Evolutionary conservation across 2,888 invertebrate genomes (phyloP).

Genomic region (Epistrophella euchroma): DNA sequence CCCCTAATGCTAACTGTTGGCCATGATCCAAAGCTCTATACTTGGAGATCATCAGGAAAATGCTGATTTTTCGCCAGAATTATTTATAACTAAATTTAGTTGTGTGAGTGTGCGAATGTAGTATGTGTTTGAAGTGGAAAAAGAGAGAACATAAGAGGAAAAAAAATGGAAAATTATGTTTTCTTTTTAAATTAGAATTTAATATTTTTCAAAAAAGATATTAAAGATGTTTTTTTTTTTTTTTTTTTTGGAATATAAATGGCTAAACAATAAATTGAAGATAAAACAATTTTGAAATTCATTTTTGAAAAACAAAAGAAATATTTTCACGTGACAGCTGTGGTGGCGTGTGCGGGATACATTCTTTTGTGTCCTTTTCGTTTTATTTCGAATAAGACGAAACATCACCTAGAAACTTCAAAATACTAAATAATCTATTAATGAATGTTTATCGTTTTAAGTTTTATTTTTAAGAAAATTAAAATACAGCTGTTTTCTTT

Average conservation of each 20-base stretch:
- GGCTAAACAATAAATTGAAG: conserved; percentile 38
- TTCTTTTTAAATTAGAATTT: conserved; percentile 8
- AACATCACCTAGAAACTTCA: conserved; percentile 23
- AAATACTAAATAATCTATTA: conserved; percentile 5
- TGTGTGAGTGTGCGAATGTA: conserved; percentile 67
- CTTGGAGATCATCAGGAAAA: conserved; percentile 89
- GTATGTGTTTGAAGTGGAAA: conserved; percentile 65
- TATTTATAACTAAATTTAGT: conserved; percentile 81
- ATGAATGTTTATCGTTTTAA: neutral
- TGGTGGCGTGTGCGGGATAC: conserved; percentile 60
- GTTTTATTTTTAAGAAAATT: neutral
- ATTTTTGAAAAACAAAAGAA: conserved; percentile 36
- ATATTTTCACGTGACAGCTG: conserved; percentile 61
- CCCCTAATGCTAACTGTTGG: conserved; percentile 85
- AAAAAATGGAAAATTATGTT: conserved; percentile 31
- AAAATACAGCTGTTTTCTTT: neutral
- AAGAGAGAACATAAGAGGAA: conserved; percentile 4
- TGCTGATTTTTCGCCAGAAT: conserved; percentile 84
- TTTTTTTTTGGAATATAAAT: conserved; percentile 13
- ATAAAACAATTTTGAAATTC: conserved; percentile 44
- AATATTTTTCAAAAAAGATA: conserved; percentile 15
- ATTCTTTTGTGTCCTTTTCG: neutral
- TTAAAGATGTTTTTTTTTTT: conserved; percentile 10
- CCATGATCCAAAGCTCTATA: conserved; percentile 92
- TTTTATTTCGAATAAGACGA: conserved; percentile 19